Conservation (phyloP, 2,797 vertebrate genomes). For the Astyanax mexicanus region DNA sequence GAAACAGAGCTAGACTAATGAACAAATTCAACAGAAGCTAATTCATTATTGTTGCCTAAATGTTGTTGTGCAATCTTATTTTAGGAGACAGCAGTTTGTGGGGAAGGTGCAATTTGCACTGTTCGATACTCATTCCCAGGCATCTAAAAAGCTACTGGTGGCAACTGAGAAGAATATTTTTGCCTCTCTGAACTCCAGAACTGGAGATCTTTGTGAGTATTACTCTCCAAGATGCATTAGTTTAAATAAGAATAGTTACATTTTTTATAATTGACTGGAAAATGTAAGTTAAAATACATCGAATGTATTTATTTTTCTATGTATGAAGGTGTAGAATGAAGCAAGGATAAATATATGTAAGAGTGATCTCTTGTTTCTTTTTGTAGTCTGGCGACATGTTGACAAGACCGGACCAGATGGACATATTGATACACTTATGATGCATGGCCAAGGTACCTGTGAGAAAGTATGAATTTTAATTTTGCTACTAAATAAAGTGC, state of each 20-base stretch:
- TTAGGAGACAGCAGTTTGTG: constrained; percentile 94
- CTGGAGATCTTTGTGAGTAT: constrained; percentile 92
- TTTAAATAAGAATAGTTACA: background rate
- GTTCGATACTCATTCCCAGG: constrained; percentile 86
- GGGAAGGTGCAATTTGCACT: constrained; percentile 92
- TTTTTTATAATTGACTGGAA: background rate
- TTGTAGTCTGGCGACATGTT: constrained; percentile 93
- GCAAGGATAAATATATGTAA: background rate
- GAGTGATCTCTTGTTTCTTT: constrained; percentile 34
- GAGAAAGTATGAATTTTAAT: background rate
- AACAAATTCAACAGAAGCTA: too few relatives aligned
- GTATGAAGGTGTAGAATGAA: background rate
- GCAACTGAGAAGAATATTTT: constrained; percentile 95
- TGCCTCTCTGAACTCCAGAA: constrained; percentile 91
- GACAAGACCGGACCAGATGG: constrained; percentile 90
- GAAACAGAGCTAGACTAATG: too few relatives aligned
- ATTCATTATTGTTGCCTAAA: too few relatives aligned
- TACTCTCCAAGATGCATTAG: background rate
- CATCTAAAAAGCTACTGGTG: constrained; percentile 91
- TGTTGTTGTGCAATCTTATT: constrained; percentile 6
- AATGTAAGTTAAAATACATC: background rate
- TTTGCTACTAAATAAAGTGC: background rate
- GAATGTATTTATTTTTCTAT: background rate
- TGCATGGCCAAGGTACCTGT: constrained; percentile 87
- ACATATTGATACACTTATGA: constrained; percentile 85